Evolutionary conservation across 2,797 vertebrate species (phyloP), one percentile per base, ranked within the genome.

Genomic region (Melanotaenia trifasciata): DNA sequence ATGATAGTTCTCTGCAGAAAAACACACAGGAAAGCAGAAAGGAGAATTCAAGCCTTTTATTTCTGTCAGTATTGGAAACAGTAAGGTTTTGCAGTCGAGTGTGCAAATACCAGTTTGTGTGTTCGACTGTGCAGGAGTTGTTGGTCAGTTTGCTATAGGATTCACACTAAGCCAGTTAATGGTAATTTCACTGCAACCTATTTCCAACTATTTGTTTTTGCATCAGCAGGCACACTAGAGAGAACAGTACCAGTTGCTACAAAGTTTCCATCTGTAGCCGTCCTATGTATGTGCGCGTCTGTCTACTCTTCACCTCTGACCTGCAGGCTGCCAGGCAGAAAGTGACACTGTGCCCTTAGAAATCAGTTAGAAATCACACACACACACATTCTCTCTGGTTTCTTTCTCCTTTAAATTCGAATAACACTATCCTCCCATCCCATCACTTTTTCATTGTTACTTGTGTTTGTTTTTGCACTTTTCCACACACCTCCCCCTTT

Each of bases 381-480:
- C 28, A 28, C 28, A 30, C 9, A 6, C 1, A 56, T 4, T 62
- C 32, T 43, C 12, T 35, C 36, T 36, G 24, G 59, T 6, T 43
- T 51, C 13, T 58, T 28, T 45, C 54, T 22, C 20, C 9, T 75
- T 38, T 38, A 57, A 35, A 18, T 40, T 12, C 64, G 65, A 64
- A 58, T 64, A 59, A 18, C 71, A 32, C 59, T 63, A 60, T 65
- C 59, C 16, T 72, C 61, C 28, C 6, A 14, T 69, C 58, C 26
- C 5, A 12, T 69, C 58, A 2, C 57, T 65, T 58, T 81, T 80
- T 87, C 76, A 84, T 76, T 67, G 1, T 82, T 78, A 72, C 75
- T 38, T 53, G 18, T 76, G 75, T 87, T 90, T 88, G 81, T 79
- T 88, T 78, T 83, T 14, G 1, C 78, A 74, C 79, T 80, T 80